Conservation (phyloP, 2,113 vertebrate species). For the Cheirogaleus medius region DNA sequence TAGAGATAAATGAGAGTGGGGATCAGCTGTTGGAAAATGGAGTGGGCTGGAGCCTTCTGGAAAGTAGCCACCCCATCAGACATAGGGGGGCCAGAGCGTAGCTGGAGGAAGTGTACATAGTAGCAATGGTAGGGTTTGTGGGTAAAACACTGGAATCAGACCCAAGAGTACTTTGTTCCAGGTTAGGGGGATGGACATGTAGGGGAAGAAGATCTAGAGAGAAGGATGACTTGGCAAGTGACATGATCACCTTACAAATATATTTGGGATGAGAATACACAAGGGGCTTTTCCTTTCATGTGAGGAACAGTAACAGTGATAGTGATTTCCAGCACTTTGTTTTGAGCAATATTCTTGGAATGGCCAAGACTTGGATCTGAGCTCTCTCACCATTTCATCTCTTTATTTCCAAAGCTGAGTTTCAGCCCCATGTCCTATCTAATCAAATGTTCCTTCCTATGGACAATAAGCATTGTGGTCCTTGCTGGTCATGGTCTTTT, state of each 20-base stretch:
- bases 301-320: not conserved
- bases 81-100: not conserved
- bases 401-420: not conserved
- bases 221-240: not conserved
- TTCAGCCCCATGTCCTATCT: not conserved
- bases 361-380: not conserved
- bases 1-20: too few relatives aligned
- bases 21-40: too few relatives aligned
- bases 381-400: not conserved
- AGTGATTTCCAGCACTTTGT: not conserved
- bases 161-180: not conserved
- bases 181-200: not conserved
- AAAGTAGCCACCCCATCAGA: too few relatives aligned
- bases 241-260: not conserved
- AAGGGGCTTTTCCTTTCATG: not conserved
- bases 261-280: not conserved
- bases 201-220: not conserved
- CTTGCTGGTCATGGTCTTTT: not conserved
- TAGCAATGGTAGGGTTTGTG: not conserved
- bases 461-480: not conserved
- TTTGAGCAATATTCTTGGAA: not conserved
- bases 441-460: not conserved
- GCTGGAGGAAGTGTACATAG: too few relatives aligned
- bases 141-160: not conserved
- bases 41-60: too few relatives aligned